A percentile compares a stretch with the other conserved stretches of the same genome.
Conservation (phyloP, 2,797 vertebrate genomes). For the Poliocrania exsul region DNA sequence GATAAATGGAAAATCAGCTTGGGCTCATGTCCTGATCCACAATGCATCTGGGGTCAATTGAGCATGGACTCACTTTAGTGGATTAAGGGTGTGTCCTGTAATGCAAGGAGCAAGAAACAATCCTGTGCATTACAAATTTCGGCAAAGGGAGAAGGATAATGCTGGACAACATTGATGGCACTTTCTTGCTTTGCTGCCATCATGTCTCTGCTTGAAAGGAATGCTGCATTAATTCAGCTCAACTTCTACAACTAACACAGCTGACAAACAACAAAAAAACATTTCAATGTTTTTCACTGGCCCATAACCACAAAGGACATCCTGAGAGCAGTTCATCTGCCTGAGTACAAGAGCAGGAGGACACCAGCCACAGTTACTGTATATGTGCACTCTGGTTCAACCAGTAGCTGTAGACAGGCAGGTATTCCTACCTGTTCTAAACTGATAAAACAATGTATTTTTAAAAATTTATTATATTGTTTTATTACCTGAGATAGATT, state of each 20-base stretch:
- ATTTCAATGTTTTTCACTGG: not conserved
- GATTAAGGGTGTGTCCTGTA: not conserved
- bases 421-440: not conserved
- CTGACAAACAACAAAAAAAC: not conserved
- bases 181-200: not conserved
- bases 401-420: not conserved
- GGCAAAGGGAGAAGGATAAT: not conserved
- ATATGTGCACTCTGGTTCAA: not conserved
- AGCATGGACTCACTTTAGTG: not conserved
- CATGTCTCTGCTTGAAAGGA: not conserved
- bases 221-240: not conserved
- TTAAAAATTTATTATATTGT: fast-evolving
- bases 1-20: not conserved
- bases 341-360: not conserved
- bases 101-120: not conserved
- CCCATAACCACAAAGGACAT: not conserved
- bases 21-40: not conserved
- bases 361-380: not conserved
- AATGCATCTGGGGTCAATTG: not conserved
- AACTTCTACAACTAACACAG: not conserved
- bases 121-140: not conserved
- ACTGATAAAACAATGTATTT: not conserved
- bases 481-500: not conserved
- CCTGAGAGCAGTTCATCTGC: not conserved
- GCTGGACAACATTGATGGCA: not conserved